Percentiles rank a stretch among this genome's conserved stretches.
Conservation (phyloP, 2,888 invertebrate species). For the Pachycephus smyrnensis region DNA sequence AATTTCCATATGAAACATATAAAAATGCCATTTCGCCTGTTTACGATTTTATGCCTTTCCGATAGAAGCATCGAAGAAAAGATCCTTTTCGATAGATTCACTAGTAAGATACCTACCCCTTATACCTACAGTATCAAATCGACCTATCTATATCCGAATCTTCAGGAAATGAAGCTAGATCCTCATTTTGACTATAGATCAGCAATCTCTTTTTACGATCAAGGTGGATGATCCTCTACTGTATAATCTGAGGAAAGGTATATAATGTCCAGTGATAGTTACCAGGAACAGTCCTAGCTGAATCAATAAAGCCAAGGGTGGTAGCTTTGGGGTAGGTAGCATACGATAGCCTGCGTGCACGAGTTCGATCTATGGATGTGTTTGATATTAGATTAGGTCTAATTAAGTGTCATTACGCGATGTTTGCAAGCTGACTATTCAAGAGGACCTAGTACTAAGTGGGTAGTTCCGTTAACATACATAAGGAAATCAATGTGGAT, state of each 20-base stretch:
- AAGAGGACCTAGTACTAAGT: neutral
- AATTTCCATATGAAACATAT: neutral
- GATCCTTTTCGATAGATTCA: neutral
- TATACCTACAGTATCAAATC: too few species aligned
- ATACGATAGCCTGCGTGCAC: neutral
- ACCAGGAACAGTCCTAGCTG: slow-evolving; percentile 27
- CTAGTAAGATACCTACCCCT: neutral
- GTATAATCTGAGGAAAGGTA: slow-evolving; percentile 27
- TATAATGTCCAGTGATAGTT: slow-evolving; percentile 38
- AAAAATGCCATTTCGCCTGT: neutral
- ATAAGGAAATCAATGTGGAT: neutral
- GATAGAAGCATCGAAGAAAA: neutral
- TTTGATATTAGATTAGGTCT: slow-evolving; percentile 16
- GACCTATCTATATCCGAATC: neutral
- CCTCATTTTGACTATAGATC: neutral
- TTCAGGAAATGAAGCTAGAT: neutral
- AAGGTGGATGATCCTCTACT: neutral
- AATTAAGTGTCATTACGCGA: slow-evolving; percentile 26
- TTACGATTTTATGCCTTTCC: neutral
- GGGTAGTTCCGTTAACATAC: neutral
- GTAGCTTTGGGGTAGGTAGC: neutral
- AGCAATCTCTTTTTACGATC: neutral
- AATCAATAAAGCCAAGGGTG: slow-evolving; percentile 43
- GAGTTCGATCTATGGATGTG: neutral
- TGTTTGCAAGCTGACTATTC: neutral